These are phyloP conservation scores for Salvator merianae DNA, from an alignment of 2,113 vertebrate genomes.

Conservation along the genomic window DNA sequence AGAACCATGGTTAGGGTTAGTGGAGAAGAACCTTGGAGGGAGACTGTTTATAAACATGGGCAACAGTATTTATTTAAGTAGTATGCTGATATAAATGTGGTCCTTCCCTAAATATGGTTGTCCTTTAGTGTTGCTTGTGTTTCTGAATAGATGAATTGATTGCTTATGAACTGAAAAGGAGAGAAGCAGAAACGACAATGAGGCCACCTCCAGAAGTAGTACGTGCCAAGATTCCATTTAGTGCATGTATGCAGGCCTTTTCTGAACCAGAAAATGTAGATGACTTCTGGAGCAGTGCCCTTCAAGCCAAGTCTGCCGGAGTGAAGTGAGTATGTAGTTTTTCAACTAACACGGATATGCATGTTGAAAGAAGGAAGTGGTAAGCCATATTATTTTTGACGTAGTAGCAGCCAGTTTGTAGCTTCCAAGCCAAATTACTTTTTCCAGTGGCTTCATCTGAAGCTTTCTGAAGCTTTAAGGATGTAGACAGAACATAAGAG, in stretches of 20 bases:
- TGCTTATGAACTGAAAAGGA: conserved; percentile 85
- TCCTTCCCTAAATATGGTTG: not conserved
- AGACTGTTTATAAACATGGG: not conserved
- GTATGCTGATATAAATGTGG: not conserved
- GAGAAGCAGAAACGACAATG: conserved; percentile 88
- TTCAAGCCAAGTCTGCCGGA: conserved; percentile 96
- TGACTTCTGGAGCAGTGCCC: conserved; percentile 97
- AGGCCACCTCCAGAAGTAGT: conserved; percentile 86
- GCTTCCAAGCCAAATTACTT: not conserved
- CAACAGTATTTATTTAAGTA: not conserved
- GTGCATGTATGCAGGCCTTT: conserved; percentile 94
- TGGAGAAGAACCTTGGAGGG: not conserved
- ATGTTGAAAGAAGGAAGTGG: not conserved
- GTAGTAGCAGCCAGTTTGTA: not conserved
- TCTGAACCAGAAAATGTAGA: conserved; percentile 93
- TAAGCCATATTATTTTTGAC: not conserved
- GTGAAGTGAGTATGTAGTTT: conserved; percentile 85
- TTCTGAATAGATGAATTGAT: conserved; percentile 89
- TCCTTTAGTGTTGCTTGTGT: not conserved
- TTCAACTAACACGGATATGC: no score
- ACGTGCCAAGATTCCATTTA: conserved; percentile 91
- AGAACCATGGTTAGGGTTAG: not conserved
- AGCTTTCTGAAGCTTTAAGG: not conserved
- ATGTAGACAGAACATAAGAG: not conserved
- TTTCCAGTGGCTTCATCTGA: no score